Evolutionary conservation across 2,797 vertebrate species (phyloP).

Genomic region (Ctenosaura bakeri): DNA sequence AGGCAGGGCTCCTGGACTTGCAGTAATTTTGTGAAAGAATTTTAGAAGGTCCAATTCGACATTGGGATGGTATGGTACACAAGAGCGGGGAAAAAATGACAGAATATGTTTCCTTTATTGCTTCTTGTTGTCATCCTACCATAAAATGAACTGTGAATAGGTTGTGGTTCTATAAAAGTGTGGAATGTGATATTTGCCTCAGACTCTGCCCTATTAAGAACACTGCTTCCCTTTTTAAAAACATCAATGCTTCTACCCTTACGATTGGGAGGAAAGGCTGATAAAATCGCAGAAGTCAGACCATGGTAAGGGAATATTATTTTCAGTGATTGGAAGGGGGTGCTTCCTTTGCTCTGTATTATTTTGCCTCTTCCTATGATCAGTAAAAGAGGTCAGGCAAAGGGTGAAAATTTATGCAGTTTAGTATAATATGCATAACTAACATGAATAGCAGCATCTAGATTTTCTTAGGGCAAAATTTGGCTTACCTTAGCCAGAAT

Average conservation of each 20-base stretch:
- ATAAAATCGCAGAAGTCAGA: background rate
- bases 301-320: background rate
- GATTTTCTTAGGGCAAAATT: constrained; percentile 2
- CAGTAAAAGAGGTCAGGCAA: constrained; percentile 11
- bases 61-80: background rate
- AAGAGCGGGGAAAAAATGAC: background rate
- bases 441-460: background rate
- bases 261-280: background rate
- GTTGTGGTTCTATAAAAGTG: background rate
- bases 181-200: background rate
- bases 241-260: constrained; percentile 1
- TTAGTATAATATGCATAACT: background rate
- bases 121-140: background rate
- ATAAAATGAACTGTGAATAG: background rate
- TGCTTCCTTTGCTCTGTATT: background rate
- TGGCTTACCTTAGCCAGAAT: background rate
- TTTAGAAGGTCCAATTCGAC: background rate
- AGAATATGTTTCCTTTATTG: background rate
- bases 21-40: background rate
- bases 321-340: constrained; percentile 16
- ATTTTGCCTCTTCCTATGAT: constrained; percentile 14
- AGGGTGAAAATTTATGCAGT: background rate
- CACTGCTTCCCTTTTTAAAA: background rate
- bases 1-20: background rate
- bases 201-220: background rate